Base-by-base conservation (phyloP, 2,797 vertebrate genomes). In the Gymnocypris eckloni region DNA sequence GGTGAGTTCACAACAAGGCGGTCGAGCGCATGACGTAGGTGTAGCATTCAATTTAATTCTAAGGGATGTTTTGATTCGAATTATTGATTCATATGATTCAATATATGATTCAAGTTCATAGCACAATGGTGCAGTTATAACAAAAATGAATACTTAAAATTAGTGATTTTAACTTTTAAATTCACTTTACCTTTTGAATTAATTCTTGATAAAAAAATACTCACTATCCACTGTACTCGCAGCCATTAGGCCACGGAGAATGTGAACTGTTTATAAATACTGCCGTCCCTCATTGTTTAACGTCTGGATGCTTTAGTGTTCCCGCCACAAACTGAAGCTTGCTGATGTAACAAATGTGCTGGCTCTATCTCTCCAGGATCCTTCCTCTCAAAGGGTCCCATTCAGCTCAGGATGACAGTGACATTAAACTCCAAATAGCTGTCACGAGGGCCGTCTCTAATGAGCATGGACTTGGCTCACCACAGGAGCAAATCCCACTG, bases 381-480 rank as follows among this genome's bases (percentile, higher is more conserved):
- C 84, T 56, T 33, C 69, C 56, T 75, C 45, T 89, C 81, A 88
- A 89, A 84, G 70, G 56, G 25, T 39, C 52, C 79, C 69, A 88
- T 88, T 90, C 80, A 84, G 77, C 11, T 8, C 59, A 10, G 45
- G 43, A 76, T 16, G 61, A 82, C n/a, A 67, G 48, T 75, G 45
- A 73, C 67, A 75, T 84, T 86, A 73, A 73, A 76, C 28, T 80
- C 85, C 80, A 87, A 87, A 87, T 78, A 25, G 56, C 86, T 80
- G 83, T 87, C 81, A 90, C 39, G 81, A 54, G 69, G 80, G 41
- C 85, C 54, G 67, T 28, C 52, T 59, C 87, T 89, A 88, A 90
- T 87, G 85, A 89, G 54, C 13, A 22, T 37, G 79, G 73, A 66
- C 66, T 75, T 79, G 37, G 56, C 16, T 83, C 50, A 71, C 25